Evolutionary conservation across 2,888 invertebrate species (phyloP).

Genomic region (Rhaphigaster nebulosa): DNA sequence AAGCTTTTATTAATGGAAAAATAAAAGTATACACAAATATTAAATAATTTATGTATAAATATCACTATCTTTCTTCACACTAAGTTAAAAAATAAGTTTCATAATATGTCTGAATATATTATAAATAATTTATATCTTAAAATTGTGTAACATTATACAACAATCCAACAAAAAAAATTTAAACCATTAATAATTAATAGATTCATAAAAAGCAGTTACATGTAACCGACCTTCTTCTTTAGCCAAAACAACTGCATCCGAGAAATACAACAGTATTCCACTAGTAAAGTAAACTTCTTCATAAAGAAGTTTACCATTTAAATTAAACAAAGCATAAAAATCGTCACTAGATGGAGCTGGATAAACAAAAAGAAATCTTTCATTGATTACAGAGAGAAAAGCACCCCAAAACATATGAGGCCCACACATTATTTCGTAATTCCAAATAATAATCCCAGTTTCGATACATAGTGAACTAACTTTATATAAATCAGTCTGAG

Average conservation of each 20-base stretch:
- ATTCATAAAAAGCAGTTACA: not conserved
- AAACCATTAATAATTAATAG: not conserved
- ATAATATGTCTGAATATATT: not conserved
- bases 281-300: not conserved
- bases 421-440: not conserved
- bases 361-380: conserved; percentile 48
- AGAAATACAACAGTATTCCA: conserved; percentile 43
- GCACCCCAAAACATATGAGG: conserved; percentile 20
- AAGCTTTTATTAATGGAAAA: not conserved
- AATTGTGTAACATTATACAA: too few species aligned
- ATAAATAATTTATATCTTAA: too few species aligned
- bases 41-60: not conserved
- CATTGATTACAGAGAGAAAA: not conserved
- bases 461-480: not conserved
- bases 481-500: not conserved
- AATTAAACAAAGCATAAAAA: conserved; percentile 40
- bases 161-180: too few species aligned
- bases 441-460: conserved; percentile 37
- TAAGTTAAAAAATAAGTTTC: too few species aligned
- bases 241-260: conserved; percentile 1
- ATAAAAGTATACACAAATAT: not conserved
- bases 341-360: conserved; percentile 47
- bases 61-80: not conserved
- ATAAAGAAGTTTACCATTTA: conserved; percentile 44
- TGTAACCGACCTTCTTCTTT: conserved; percentile 44